phyloP scores from a whole-genome alignment of 2,113 vertebrate species.

The Alethe castanea region DNA sequence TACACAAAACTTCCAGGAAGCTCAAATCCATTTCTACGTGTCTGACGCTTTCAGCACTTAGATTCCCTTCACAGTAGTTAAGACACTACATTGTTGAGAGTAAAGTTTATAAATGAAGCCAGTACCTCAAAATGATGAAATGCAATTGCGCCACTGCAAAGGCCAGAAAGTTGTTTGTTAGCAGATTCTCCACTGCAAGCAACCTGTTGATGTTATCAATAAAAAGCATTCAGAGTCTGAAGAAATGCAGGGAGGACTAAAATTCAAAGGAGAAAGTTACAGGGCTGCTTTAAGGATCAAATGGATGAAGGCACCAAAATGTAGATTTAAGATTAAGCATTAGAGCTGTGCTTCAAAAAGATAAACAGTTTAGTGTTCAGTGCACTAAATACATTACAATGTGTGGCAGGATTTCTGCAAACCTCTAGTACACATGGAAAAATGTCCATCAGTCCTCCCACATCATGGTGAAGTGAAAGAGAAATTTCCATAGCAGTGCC shows the following conservation, averaged over 20 bases:
- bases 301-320: background rate
- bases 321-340: background rate
- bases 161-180: slow-evolving; percentile 66
- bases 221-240: background rate
- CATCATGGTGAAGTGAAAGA: slow-evolving; percentile 70
- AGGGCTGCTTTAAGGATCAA: background rate
- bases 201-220: slow-evolving; percentile 73
- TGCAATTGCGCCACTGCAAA: slow-evolving; percentile 70
- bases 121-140: slow-evolving; percentile 75
- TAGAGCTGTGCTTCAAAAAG: background rate
- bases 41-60: slow-evolving; percentile 10
- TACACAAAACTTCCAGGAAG: slow-evolving; percentile 20
- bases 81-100: background rate
- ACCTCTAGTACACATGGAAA: slow-evolving; percentile 73
- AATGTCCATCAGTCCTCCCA: slow-evolving; percentile 57
- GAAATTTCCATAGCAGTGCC: slow-evolving; percentile 17
- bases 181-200: slow-evolving; percentile 75
- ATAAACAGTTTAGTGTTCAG: background rate
- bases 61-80: background rate
- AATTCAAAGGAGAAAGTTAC: background rate
- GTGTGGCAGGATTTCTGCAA: background rate
- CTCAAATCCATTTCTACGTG: background rate
- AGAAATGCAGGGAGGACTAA: background rate
- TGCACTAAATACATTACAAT: background rate
- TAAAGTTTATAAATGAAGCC: slow-evolving; percentile 14